These are phyloP conservation scores for Tenrec ecaudatus DNA, from an alignment of 2,113 vertebrate species.

Conservation along the genomic window DNA sequence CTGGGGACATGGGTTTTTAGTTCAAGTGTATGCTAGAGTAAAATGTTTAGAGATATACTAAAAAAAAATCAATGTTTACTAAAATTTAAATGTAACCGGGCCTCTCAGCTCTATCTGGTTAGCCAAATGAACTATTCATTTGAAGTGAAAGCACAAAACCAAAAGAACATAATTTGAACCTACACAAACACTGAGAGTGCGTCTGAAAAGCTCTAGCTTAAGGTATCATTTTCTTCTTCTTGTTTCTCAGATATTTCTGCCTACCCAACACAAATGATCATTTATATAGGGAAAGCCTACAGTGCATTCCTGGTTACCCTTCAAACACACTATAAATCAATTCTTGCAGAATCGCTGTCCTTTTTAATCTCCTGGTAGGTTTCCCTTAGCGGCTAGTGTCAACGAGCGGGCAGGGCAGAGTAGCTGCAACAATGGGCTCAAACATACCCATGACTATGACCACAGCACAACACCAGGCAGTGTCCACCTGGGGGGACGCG, in stretches of 20 bases:
- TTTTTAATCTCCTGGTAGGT: neutral
- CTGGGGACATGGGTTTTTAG: neutral
- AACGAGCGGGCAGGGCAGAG: neutral
- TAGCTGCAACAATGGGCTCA: neutral
- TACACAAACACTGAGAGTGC: neutral
- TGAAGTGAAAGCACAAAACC: constrained; percentile 11
- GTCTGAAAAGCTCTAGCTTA: neutral
- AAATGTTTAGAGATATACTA: constrained; percentile 1
- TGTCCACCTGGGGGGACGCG: neutral
- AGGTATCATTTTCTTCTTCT: neutral
- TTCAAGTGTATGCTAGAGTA: neutral
- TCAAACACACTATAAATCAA: neutral
- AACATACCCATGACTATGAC: neutral
- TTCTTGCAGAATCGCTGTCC: neutral
- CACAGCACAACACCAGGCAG: neutral
- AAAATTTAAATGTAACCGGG: constrained; percentile 43
- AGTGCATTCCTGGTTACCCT: neutral
- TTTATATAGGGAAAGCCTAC: constrained; percentile 11
- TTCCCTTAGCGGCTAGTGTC: neutral
- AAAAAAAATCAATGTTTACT: neutral
- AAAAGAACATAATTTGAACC: constrained; percentile 17
- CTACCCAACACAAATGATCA: constrained; percentile 22
- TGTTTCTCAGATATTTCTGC: neutral
- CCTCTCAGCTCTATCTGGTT: neutral
- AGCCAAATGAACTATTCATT: neutral